Percentiles rank a stretch among this genome's conserved stretches.
Conservation (phyloP, 1,140 invertebrate species). For the Zophobas atratus region DNA sequence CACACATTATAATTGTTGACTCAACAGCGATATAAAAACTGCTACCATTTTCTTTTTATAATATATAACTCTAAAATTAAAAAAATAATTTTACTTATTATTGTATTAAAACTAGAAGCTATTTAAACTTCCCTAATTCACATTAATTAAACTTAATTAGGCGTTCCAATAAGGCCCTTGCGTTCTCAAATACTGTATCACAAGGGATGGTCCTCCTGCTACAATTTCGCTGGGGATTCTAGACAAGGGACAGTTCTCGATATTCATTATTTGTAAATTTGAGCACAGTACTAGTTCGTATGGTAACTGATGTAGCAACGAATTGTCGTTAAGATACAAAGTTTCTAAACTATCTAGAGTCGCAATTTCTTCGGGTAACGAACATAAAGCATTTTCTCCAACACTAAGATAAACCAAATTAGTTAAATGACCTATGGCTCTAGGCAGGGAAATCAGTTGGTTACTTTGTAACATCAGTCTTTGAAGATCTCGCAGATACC, state of each 20-base stretch:
- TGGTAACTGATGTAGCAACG: conserved; percentile 95
- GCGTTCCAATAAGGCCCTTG: conserved; percentile 97
- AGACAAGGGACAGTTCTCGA: conserved; percentile 98
- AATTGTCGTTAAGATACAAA: conserved; percentile 99
- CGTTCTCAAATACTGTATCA: conserved; percentile 98
- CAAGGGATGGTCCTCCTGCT: conserved; percentile 94
- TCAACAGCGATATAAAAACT: too few species aligned
- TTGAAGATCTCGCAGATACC: conserved; percentile 90
- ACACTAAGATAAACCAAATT: conserved; percentile 95
- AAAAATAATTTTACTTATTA: too few species aligned
- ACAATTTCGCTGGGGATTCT: conserved; percentile 98
- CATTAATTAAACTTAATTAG: conserved; percentile 77
- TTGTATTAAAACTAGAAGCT: too few species aligned
- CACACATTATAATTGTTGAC: too few species aligned
- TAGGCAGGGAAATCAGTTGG: conserved; percentile 90
- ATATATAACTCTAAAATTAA: too few species aligned
- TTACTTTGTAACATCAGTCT: conserved; percentile 95
- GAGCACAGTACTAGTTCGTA: conserved; percentile 98
- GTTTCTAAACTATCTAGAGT: conserved; percentile 96
- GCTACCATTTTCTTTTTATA: too few species aligned
- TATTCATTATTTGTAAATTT: conserved; percentile 98
- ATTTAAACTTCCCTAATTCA: too few species aligned
- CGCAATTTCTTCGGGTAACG: conserved; percentile 98
- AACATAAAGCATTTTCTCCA: conserved; percentile 97
- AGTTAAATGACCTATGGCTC: conserved; percentile 94